phyloP scores from a whole-genome alignment of 2,888 invertebrate species.

The Mesorhabditis spiculigera region DNA sequence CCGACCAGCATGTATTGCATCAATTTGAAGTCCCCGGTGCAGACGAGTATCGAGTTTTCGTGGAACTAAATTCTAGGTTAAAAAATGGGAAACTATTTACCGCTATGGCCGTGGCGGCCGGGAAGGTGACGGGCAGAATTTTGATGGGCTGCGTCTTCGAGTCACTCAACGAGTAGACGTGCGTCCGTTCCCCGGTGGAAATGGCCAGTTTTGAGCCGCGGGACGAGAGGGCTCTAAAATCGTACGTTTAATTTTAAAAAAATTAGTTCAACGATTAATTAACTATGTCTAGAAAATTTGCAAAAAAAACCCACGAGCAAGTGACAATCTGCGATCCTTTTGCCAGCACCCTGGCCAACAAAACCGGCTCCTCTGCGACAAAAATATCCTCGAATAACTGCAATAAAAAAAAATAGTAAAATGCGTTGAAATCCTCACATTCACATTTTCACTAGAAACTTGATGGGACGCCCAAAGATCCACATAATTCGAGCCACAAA shows the following conservation, averaged over 20 bases:
- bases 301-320: slow-evolving; percentile 14
- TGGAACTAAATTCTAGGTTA: neutral
- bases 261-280: neutral
- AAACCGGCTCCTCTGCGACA: slow-evolving; percentile 8
- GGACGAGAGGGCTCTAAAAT: slow-evolving; percentile 14
- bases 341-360: slow-evolving; percentile 18
- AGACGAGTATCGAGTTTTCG: slow-evolving; percentile 8
- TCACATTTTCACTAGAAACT: slow-evolving; percentile 18
- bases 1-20: slow-evolving; percentile 9
- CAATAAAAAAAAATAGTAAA: neutral
- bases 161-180: slow-evolving; percentile 11
- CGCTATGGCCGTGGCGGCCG: neutral
- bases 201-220: slow-evolving; percentile 14
- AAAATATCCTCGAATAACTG: slow-evolving; percentile 4
- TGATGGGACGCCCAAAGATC: slow-evolving; percentile 26
- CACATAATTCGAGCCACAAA: slow-evolving; percentile 20
- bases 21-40: slow-evolving; percentile 25
- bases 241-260: neutral
- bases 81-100: neutral
- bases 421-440: slow-evolving; percentile 3
- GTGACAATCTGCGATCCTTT: slow-evolving; percentile 19
- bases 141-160: slow-evolving; percentile 8
- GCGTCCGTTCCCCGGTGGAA: slow-evolving; percentile 15
- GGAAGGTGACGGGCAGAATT: slow-evolving; percentile 4
- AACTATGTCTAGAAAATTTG: too few relatives aligned